phyloP scores from a whole-genome alignment of 2,888 invertebrate species.

The Eumacrocentrus americanus region DNA sequence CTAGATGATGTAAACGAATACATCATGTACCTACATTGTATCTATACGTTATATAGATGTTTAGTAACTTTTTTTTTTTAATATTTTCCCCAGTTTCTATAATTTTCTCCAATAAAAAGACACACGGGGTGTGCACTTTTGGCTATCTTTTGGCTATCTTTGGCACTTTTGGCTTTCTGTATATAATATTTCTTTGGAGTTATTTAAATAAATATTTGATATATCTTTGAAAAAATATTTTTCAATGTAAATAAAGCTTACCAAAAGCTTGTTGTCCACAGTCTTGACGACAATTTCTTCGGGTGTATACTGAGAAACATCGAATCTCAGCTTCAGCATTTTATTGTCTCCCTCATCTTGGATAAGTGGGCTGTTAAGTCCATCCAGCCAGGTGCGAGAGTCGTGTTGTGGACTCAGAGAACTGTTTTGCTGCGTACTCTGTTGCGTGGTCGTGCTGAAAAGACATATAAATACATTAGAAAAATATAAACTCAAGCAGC shows the following conservation, averaged over 20 bases:
- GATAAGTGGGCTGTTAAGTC: conserved; percentile 89
- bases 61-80: neutral
- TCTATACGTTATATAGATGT: too few species aligned
- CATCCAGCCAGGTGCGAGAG: conserved; percentile 77
- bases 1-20: too few species aligned
- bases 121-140: too few species aligned
- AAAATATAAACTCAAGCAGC: conserved; percentile 9
- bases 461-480: conserved; percentile 32
- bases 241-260: conserved; percentile 62
- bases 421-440: conserved; percentile 66
- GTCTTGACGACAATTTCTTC: conserved; percentile 99
- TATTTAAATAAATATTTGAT: neutral
- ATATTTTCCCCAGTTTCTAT: too few species aligned
- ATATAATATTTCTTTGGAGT: conserved; percentile 3
- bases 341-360: conserved; percentile 94
- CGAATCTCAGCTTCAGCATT: conserved; percentile 92
- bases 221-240: too few species aligned
- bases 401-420: conserved; percentile 58
- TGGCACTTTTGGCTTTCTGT: too few species aligned
- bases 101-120: neutral
- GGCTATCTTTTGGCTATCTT: too few species aligned
- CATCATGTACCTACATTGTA: too few species aligned
- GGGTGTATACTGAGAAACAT: conserved; percentile 95
- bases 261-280: conserved; percentile 95
- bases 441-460: conserved; percentile 70